Evolutionary conservation across 2,113 vertebrate genomes (phyloP).

Genomic region (Nanorana parkeri): DNA sequence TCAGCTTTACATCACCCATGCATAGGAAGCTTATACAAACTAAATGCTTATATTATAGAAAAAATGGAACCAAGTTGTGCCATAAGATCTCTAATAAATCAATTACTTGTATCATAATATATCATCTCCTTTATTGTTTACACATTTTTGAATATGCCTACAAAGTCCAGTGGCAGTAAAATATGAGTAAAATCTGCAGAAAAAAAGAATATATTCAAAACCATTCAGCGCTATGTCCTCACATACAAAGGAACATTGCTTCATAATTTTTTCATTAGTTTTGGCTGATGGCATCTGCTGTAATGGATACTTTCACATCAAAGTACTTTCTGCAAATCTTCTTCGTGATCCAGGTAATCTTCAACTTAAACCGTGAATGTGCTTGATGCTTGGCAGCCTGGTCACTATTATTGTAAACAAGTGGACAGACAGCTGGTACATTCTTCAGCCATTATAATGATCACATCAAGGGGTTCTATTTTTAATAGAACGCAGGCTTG

Average conservation of each 20-base stretch:
- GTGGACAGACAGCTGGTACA: constrained; percentile 45
- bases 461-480: constrained; percentile 51
- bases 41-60: no score
- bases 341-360: constrained; percentile 44
- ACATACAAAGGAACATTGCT: constrained; percentile 39
- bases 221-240: neutral
- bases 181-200: no score
- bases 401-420: constrained; percentile 41
- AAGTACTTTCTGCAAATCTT: constrained; percentile 29
- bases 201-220: no score
- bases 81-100: no score
- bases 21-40: no score
- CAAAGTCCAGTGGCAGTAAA: no score
- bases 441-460: constrained; percentile 41
- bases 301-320: constrained; percentile 43
- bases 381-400: constrained; percentile 41
- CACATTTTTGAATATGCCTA: no score
- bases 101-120: no score
- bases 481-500: constrained; percentile 1
- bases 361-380: constrained; percentile 40
- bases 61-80: no score
- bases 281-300: constrained; percentile 7
- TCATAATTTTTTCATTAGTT: neutral
- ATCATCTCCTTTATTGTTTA: no score
- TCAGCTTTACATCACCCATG: no score